phyloP scores from a whole-genome alignment of 2,888 invertebrate genomes.

The Lithophane semibrunnea region DNA sequence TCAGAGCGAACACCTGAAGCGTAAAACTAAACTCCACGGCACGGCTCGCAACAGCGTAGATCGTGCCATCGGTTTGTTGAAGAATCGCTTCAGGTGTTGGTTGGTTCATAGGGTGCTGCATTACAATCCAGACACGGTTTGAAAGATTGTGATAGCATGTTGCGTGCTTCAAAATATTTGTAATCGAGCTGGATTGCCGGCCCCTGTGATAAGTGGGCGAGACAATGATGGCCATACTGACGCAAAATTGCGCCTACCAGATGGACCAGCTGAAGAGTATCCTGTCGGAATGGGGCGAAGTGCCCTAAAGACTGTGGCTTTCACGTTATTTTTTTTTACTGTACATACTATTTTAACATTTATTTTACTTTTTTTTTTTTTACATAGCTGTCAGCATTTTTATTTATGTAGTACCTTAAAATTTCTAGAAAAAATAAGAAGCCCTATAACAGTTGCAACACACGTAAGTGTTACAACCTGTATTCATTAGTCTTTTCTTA shows the following conservation, averaged over 20 bases:
- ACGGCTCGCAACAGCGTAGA: not conserved
- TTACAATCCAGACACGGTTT: not conserved
- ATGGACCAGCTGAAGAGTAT: not conserved
- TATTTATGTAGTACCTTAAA: no score
- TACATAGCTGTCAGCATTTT: no score
- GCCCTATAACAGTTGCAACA: no score
- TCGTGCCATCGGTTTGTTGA: not conserved
- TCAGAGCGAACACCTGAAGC: not conserved
- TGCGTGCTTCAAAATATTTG: not conserved
- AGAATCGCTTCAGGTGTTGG: constrained; percentile 2
- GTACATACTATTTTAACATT: no score
- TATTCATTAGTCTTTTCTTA: no score
- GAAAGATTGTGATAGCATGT: not conserved
- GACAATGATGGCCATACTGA: no score
- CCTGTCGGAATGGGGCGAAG: not conserved
- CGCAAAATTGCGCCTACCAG: not conserved
- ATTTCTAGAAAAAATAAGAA: no score
- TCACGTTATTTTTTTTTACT: no score
- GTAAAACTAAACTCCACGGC: not conserved
- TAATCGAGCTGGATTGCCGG: not conserved
- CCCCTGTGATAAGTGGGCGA: not conserved
- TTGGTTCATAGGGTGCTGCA: not conserved
- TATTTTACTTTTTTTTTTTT: no score
- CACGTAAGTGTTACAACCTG: no score
- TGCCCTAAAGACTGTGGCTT: not conserved